phyloP scores from a whole-genome alignment of 2,113 vertebrate genomes.

The Periophthalmus modestus region DNA sequence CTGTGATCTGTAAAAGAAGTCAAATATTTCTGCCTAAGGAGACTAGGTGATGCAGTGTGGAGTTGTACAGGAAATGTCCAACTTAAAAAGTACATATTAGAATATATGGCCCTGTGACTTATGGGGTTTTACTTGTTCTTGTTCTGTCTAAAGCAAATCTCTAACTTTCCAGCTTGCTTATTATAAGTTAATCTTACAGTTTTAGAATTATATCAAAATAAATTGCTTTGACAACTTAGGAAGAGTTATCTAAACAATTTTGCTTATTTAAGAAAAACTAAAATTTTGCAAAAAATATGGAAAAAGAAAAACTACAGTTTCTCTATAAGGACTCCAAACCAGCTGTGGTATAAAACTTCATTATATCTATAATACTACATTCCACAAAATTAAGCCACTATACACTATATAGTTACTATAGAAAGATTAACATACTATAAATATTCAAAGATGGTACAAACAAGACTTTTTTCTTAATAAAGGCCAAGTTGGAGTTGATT shows the following conservation, averaged over 20 bases:
- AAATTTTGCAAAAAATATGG: too few species aligned
- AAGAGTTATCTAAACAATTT: too few species aligned
- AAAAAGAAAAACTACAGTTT: too few species aligned
- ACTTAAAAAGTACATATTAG: constrained; percentile 27
- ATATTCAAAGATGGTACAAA: not conserved
- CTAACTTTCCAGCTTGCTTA: not conserved
- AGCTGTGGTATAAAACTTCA: too few species aligned
- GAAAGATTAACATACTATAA: constrained; percentile 4
- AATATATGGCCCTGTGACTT: constrained; percentile 14
- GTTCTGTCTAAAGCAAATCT: not conserved
- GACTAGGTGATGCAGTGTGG: constrained; percentile 14
- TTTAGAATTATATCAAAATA: too few species aligned
- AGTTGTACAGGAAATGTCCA: constrained; percentile 15
- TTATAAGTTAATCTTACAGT: not conserved
- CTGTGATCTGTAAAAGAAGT: constrained; percentile 51
- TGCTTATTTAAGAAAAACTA: too few species aligned
- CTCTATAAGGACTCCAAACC: too few species aligned
- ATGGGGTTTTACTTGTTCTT: constrained; percentile 27
- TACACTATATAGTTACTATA: not conserved
- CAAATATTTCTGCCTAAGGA: constrained; percentile 31
- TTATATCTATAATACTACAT: not conserved
- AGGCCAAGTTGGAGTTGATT: constrained; percentile 32
- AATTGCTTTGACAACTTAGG: too few species aligned
- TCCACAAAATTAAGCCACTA: not conserved
- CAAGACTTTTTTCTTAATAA: constrained; percentile 21